phyloP scores from a whole-genome alignment of 2,113 vertebrate species.

The chimpanzee (Pan troglodytes) region NHGRI_mPanTro3-v2.1_pri NC_072417.2:35296001-35296500 shows the following conservation, averaged over 20 bases:
- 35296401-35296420: too few relatives aligned
- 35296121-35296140: slow-evolving; percentile 96
- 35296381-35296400: too few relatives aligned
- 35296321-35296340: too few relatives aligned
- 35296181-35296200: not conserved
- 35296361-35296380: too few relatives aligned
- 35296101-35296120: slow-evolving; percentile 93
- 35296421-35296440: too few relatives aligned
- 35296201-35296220: not conserved
- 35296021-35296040: slow-evolving; percentile 99
- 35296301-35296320: accelerated
- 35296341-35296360: too few relatives aligned
- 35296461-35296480: too few relatives aligned
- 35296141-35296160: slow-evolving; percentile 93
- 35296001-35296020: slow-evolving; percentile 64
- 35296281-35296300: not conserved
- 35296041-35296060: slow-evolving; percentile 97
- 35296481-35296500: too few relatives aligned
- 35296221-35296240: not conserved
- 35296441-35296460: too few relatives aligned
- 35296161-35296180: slow-evolving; percentile 92
- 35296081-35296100: slow-evolving; percentile 94
- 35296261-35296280: not conserved
- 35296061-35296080: slow-evolving; percentile 94
- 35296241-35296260: not conserved